Conservation (phyloP, 37 sponge, comb jelly and placozoan species). For the Mnemiopsis leidyi region DNA sequence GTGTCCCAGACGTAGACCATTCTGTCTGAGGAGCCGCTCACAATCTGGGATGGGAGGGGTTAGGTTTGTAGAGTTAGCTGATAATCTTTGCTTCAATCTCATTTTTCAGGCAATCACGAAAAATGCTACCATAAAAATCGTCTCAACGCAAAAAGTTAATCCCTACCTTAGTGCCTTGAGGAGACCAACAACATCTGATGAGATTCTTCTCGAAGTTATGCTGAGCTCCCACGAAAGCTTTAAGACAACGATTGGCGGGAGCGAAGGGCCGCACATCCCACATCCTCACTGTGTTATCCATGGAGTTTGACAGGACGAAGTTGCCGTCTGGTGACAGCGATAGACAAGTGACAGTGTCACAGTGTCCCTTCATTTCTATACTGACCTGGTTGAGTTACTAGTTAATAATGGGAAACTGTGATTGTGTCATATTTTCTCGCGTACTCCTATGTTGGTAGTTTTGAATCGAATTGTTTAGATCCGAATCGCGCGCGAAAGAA, state of each 20-base stretch:
- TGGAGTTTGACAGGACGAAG: constrained; percentile 86
- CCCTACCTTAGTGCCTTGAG: constrained; percentile 70
- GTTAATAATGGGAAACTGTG: no score
- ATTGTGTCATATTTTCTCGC: no score
- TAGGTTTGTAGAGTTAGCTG: background rate
- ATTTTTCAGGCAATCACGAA: background rate
- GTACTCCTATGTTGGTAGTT: no score
- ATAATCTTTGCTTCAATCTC: background rate
- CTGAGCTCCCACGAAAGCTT: constrained; percentile 79
- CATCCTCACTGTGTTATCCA: constrained; percentile 94
- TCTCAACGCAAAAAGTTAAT: background rate
- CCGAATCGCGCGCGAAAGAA: no score
- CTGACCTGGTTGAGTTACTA: background rate
- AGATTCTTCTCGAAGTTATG: constrained; percentile 86
- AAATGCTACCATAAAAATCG: background rate
- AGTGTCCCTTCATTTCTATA: constrained; percentile 72
- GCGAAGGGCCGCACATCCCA: constrained; percentile 95
- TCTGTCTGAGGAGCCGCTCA: constrained; percentile 10
- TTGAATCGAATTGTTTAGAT: no score
- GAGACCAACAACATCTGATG: constrained; percentile 60
- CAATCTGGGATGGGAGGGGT: background rate
- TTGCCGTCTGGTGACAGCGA: constrained; percentile 82
- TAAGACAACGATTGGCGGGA: constrained; percentile 80
- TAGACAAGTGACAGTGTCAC: constrained; percentile 86
- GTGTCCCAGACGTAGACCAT: constrained; percentile 96